phyloP scores from a whole-genome alignment of 2,888 invertebrate species.

The Platynereis dumerilii region DNA sequence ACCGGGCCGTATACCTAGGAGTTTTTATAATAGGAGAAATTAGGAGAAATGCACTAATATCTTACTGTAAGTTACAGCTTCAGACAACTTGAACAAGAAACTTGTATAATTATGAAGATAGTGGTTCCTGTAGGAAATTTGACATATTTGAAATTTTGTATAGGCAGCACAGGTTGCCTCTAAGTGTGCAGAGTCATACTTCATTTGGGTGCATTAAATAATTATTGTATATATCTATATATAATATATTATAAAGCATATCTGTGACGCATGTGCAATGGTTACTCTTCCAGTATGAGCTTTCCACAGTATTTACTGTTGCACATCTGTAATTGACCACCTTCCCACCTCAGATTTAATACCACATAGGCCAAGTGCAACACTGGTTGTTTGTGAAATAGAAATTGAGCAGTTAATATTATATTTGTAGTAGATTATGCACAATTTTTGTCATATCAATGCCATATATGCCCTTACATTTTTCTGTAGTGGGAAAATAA shows the following conservation, averaged over 20 bases:
- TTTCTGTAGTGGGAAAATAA: too few species aligned
- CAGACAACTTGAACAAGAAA: too few species aligned
- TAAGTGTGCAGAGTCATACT: conserved; percentile 4
- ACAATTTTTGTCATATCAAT: conserved; percentile 4
- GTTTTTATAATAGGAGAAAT: too few species aligned
- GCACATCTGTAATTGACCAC: conserved; percentile 4
- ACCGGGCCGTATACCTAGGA: too few species aligned
- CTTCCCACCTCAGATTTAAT: background rate
- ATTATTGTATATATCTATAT: background rate
- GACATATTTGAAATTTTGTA: too few species aligned
- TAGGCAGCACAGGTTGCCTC: too few species aligned
- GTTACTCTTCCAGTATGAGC: conserved; percentile 10
- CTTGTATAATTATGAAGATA: background rate
- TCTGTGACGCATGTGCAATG: conserved; percentile 9
- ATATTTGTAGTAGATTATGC: background rate
- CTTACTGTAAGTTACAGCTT: background rate
- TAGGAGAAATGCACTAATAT: too few species aligned
- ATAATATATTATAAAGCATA: conserved; percentile 5
- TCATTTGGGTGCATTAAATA: background rate
- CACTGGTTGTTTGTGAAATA: background rate
- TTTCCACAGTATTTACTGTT: conserved; percentile 4
- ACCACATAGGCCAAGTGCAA: conserved; percentile 1
- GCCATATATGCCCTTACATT: background rate
- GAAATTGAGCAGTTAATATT: conserved; percentile 1
- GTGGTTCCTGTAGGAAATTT: too few species aligned